Conservation (phyloP, 2,888 invertebrate genomes). For the Leucoma salicis region DNA sequence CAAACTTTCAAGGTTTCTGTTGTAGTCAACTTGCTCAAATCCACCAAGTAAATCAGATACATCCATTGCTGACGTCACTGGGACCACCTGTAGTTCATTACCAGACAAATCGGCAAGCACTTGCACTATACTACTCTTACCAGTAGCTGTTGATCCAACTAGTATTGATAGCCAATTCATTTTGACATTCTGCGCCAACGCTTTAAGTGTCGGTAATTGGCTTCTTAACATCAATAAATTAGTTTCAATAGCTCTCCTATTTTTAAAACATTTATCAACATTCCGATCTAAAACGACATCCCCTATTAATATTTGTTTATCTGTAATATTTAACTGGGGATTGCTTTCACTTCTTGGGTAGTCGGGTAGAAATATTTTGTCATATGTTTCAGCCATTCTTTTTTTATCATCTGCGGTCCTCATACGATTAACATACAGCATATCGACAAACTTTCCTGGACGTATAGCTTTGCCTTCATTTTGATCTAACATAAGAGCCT, state of each 20-base stretch:
- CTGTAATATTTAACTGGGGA: slow-evolving; percentile 83
- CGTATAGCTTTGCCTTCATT: slow-evolving; percentile 44
- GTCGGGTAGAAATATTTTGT: slow-evolving; percentile 68
- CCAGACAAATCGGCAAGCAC: slow-evolving; percentile 89
- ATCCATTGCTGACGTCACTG: slow-evolving; percentile 96
- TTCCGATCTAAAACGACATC: slow-evolving; percentile 80
- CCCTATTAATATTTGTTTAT: slow-evolving; percentile 83
- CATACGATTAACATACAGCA: slow-evolving; percentile 95
- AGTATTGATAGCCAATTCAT: slow-evolving; percentile 96
- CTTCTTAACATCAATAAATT: slow-evolving; percentile 72
- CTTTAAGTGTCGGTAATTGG: slow-evolving; percentile 87
- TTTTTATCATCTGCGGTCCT: slow-evolving; percentile 88
- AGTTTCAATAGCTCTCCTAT: slow-evolving; percentile 54
- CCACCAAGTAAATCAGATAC: slow-evolving; percentile 97
- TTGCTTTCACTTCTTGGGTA: slow-evolving; percentile 76
- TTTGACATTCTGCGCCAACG: slow-evolving; percentile 91
- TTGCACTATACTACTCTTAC: slow-evolving; percentile 91
- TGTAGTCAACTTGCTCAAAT: slow-evolving; percentile 95
- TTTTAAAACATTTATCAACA: slow-evolving; percentile 58
- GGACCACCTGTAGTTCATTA: slow-evolving; percentile 87
- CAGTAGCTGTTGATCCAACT: slow-evolving; percentile 89
- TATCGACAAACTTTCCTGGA: slow-evolving; percentile 85
- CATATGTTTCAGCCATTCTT: slow-evolving; percentile 82
- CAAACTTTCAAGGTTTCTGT: slow-evolving; percentile 87
- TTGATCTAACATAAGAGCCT: slow-evolving; percentile 82